Evolutionary conservation across 2,113 vertebrate species (phyloP).

Genomic region (Gymnocephalus cernua): DNA sequence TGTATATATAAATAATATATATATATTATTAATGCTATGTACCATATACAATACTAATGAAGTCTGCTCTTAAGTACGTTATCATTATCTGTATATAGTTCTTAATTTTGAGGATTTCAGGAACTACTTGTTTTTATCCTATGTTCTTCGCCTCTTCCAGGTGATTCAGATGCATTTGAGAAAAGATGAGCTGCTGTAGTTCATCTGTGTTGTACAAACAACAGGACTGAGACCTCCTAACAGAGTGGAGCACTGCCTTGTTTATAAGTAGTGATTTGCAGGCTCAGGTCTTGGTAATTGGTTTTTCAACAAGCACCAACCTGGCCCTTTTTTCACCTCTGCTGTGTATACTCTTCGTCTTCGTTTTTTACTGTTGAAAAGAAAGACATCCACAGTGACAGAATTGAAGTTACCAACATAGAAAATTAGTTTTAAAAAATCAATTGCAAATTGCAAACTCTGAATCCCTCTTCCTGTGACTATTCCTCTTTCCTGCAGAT

Average conservation of each 20-base stretch:
- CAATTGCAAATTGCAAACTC: neutral
- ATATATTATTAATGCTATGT: too few relatives aligned
- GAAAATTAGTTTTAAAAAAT: neutral
- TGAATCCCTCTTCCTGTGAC: conserved; percentile 1
- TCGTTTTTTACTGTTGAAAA: conserved; percentile 2
- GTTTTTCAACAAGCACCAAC: conserved; percentile 5
- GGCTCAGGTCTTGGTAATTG: conserved; percentile 47
- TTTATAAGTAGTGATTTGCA: conserved; percentile 45
- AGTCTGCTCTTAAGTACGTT: neutral
- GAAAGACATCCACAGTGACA: neutral
- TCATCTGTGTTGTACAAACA: conserved; percentile 14
- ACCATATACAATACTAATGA: too few relatives aligned
- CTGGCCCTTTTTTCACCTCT: neutral
- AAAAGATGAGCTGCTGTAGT: conserved; percentile 24
- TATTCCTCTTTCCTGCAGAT: neutral
- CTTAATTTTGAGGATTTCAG: neutral
- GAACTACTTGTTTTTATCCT: neutral
- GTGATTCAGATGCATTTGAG: neutral
- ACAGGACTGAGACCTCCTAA: conserved; percentile 16
- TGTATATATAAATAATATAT: too few relatives aligned
- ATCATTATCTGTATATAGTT: neutral
- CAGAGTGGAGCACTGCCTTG: conserved; percentile 2
- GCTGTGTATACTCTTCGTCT: conserved; percentile 55
- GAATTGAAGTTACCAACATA: neutral
- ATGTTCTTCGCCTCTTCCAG: neutral